Conservation (phyloP, 2,797 vertebrate species). For the Ispidina picta region DNA sequence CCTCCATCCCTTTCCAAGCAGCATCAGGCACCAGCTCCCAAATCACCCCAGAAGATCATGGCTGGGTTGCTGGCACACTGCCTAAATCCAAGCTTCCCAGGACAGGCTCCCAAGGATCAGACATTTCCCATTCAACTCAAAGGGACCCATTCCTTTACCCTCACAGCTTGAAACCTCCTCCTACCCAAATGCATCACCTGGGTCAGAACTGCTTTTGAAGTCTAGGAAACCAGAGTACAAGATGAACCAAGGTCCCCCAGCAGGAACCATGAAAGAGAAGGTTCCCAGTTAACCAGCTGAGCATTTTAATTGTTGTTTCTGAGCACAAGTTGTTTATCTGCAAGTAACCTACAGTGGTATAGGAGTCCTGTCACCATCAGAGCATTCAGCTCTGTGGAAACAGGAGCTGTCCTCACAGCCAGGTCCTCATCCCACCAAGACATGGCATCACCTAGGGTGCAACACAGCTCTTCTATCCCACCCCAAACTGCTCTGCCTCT, state of each 20-base stretch:
- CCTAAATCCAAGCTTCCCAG: background rate
- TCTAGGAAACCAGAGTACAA: background rate
- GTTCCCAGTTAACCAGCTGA: background rate
- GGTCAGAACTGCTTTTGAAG: background rate
- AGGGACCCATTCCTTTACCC: background rate
- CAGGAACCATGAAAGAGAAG: background rate
- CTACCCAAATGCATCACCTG: background rate
- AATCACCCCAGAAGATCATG: background rate
- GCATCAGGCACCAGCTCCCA: background rate
- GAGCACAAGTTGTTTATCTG: background rate
- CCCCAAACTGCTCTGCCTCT: too few relatives aligned
- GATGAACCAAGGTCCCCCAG: background rate
- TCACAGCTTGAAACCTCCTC: background rate
- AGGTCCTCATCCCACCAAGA: background rate
- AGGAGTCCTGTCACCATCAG: background rate
- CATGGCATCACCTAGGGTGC: background rate
- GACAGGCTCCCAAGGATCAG: background rate
- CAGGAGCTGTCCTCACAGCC: background rate
- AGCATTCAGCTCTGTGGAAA: background rate
- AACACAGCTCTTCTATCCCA: background rate
- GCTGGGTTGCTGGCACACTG: too few relatives aligned
- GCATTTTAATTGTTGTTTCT: background rate
- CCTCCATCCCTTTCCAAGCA: background rate
- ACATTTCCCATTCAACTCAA: background rate
- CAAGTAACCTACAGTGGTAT: rapidly evolving